Evolutionary conservation across 2,113 vertebrate species (phyloP), one percentile per base, ranked within the genome.

Genomic region (Tympanuchus pallidicinctus): DNA sequence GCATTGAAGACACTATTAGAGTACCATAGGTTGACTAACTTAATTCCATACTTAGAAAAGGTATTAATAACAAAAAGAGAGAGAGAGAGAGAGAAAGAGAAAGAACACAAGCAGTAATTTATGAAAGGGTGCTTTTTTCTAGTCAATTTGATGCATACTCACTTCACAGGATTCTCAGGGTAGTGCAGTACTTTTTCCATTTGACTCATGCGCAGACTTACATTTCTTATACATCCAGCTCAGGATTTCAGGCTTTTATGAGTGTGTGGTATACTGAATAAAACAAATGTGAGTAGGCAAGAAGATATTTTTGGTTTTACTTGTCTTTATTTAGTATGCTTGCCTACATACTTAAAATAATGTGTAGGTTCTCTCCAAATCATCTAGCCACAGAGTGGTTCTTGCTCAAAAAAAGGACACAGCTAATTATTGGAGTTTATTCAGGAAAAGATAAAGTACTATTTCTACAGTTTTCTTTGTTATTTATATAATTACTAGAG

Each of bases 381-480:
- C 2, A 0, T 19, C 2, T 19, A 43, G 45, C 15, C 24, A 22
- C 12, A 25, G 12, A 5, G 36, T 42, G 13, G 2, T 32, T 93
- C 13, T 16, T 59, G 47, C 28, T 75, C 18, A 34, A 56, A 86
- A 73, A 20, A 22, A 32, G 4, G 3, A 59, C 34, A 24, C 6
- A 72, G 19, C 19, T 81, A 64, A 34, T 59, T 4, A 13, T n/a
- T 64, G 45, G 7, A 7, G 10, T 16, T 70, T 86, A 81, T 72
- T 42, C 4, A 73, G 11, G 45, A 52, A 79, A 85, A 36, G 45
- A 14, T 52, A 2, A 54, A 21, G 4, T 66, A 30, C 20, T 1
- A 19, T 60, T 77, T 85, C 19, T 48, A 9, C 4, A 45, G 1
- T 48, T 66, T 63, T 74, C 19, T 75, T 54, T 59, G 42, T 66